Conservation (phyloP, 2,113 vertebrate species). For the Crotalus tigris region DNA sequence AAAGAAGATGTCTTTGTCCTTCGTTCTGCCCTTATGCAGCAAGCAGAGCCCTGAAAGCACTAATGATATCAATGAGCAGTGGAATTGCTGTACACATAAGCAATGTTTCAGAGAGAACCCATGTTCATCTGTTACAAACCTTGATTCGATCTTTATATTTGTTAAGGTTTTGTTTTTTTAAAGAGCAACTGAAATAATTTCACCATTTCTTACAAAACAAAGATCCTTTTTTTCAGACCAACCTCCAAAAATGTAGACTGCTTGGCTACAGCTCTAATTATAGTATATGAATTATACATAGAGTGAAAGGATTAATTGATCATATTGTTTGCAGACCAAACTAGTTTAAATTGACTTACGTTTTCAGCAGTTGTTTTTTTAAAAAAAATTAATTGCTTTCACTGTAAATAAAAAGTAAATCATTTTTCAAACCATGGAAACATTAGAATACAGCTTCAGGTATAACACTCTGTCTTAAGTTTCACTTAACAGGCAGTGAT, state of each 20-base stretch:
- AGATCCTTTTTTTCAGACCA: background rate
- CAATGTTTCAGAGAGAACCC: background rate
- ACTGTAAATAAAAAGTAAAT: background rate
- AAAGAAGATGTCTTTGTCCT: background rate
- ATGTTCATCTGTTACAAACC: background rate
- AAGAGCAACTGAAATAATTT: background rate
- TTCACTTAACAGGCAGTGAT: background rate
- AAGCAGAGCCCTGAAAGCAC: background rate
- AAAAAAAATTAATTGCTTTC: background rate
- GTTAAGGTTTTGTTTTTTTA: background rate
- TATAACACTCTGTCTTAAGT: background rate
- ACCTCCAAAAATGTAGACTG: background rate
- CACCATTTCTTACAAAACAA: background rate
- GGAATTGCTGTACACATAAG: background rate
- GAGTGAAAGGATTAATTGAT: background rate
- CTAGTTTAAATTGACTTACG: background rate
- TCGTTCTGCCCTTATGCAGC: background rate
- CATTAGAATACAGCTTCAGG: background rate
- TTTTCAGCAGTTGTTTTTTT: background rate
- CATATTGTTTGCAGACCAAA: background rate
- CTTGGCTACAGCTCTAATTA: background rate
- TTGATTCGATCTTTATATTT: background rate
- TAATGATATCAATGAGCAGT: background rate
- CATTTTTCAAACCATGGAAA: background rate
- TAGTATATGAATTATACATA: background rate